A percentile compares a stretch with the other conserved stretches of the same genome.
Conservation (phyloP, 2,888 invertebrate genomes). For the Parascotia fuliginaria region DNA sequence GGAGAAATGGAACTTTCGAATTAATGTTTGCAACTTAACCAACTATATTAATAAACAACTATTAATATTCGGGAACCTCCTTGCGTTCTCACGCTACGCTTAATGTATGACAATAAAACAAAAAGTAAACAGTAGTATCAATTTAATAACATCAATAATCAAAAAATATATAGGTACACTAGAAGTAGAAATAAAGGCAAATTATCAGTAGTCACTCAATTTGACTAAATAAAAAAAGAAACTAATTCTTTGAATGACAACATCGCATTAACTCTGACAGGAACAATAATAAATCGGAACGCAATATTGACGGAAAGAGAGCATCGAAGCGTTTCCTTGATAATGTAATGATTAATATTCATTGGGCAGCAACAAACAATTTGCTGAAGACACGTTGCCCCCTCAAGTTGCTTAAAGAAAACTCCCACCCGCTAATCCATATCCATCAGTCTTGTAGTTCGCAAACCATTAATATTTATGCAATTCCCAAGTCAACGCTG, state of each 20-base stretch:
- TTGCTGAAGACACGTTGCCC: conserved; percentile 41
- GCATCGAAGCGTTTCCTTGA: conserved; percentile 35
- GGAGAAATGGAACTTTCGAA: no score
- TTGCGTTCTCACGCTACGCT: no score
- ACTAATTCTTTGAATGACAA: conserved; percentile 53
- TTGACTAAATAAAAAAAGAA: conserved; percentile 28
- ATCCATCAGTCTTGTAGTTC: conserved; percentile 69
- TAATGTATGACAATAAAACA: no score
- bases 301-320: conserved; percentile 47
- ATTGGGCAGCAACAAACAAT: conserved; percentile 48
- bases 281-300: conserved; percentile 57
- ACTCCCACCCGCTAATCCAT: conserved; percentile 62
- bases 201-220: no score
- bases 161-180: no score
- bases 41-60: no score
- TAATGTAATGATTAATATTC: conserved; percentile 59
- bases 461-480: conserved; percentile 78
- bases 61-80: no score
- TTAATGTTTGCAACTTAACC: no score
- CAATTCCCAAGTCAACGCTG: conserved; percentile 71
- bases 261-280: conserved; percentile 55
- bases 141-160: no score
- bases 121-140: no score
- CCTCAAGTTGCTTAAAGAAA: conserved; percentile 50
- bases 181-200: no score